phyloP scores from a whole-genome alignment of 2,797 vertebrate species.

The Poeciliopsis presidionis region DNA sequence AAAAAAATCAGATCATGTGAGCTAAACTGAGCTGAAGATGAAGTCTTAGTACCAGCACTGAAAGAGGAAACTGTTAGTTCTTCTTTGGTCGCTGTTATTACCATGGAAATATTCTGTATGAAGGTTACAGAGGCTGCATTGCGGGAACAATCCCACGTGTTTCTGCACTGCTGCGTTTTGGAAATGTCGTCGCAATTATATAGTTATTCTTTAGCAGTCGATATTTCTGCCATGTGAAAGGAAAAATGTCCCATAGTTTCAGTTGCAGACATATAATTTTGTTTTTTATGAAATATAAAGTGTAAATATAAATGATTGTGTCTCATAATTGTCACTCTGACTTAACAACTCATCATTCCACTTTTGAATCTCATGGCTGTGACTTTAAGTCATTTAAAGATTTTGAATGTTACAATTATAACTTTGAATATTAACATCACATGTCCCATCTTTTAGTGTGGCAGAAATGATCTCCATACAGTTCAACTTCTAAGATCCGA shows the following conservation, averaged over 20 bases:
- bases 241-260: neutral
- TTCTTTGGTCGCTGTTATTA: conserved; percentile 43
- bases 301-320: neutral
- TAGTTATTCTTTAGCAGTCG: neutral
- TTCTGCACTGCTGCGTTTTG: neutral
- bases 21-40: neutral
- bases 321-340: neutral
- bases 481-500: neutral
- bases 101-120: conserved; percentile 32
- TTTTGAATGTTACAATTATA: neutral
- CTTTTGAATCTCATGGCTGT: neutral
- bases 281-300: neutral
- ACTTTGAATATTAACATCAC: neutral
- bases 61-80: conserved; percentile 66
- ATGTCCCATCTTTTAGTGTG: neutral
- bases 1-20: neutral
- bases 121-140: conserved; percentile 4
- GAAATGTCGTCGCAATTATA: neutral
- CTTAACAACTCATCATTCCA: neutral
- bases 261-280: neutral
- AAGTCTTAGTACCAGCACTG: neutral
- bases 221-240: neutral
- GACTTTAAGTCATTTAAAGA: neutral
- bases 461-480: neutral
- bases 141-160: neutral